These are phyloP conservation scores for Acleris laterana DNA, from an alignment of 2,888 invertebrate species.

Conservation along the genomic window DNA sequence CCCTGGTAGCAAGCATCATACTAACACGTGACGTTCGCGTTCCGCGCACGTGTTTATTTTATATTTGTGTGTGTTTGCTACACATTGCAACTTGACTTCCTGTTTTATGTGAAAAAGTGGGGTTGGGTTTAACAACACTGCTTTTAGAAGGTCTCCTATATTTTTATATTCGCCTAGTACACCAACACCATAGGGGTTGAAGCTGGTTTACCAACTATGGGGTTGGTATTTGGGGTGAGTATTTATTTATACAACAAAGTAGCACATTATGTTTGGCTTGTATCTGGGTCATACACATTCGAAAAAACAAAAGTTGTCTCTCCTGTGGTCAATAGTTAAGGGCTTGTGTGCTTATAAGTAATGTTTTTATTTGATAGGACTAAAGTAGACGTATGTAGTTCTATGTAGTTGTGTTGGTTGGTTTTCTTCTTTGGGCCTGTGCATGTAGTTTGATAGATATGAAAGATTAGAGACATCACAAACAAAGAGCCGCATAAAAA, in stretches of 20 bases:
- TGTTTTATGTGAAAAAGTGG: slow-evolving; percentile 33
- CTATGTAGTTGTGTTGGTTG: too few relatives aligned
- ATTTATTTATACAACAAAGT: too few relatives aligned
- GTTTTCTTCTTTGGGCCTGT: too few relatives aligned
- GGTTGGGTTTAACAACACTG: slow-evolving; percentile 24
- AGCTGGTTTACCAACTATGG: slow-evolving; percentile 22
- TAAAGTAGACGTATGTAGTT: too few relatives aligned
- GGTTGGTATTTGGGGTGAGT: background rate
- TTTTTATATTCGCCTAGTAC: slow-evolving; percentile 37
- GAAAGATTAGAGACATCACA: too few relatives aligned
- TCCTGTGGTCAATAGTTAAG: too few relatives aligned
- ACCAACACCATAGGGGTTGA: slow-evolving; percentile 28
- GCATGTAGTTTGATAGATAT: background rate
- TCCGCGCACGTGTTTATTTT: slow-evolving; percentile 15
- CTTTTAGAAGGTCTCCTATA: slow-evolving; percentile 27
- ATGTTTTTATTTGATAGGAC: too few relatives aligned
- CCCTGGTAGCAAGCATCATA: slow-evolving; percentile 39
- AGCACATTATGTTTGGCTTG: background rate
- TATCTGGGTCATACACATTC: too few relatives aligned
- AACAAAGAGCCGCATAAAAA: too few relatives aligned
- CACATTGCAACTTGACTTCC: slow-evolving; percentile 7
- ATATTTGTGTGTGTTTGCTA: slow-evolving; percentile 17
- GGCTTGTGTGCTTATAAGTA: too few relatives aligned
- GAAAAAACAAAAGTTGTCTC: too few relatives aligned
- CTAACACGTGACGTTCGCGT: slow-evolving; percentile 26